Evolutionary conservation across 2,888 invertebrate species (phyloP).

Genomic region (Mimas tiliae): DNA sequence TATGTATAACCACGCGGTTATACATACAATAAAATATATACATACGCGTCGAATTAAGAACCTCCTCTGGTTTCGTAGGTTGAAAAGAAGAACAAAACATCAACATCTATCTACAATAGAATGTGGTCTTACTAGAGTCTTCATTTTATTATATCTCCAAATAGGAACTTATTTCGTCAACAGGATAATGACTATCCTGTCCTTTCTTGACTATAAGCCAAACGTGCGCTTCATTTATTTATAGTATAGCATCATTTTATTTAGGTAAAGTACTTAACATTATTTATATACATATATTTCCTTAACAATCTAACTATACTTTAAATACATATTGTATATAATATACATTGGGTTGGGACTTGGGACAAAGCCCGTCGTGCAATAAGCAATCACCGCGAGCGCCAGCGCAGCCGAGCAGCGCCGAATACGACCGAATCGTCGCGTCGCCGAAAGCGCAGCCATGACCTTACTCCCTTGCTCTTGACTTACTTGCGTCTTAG

Average conservation of each 20-base stretch:
- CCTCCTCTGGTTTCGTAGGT: too few species aligned
- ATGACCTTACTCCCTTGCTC: slow-evolving; percentile 75
- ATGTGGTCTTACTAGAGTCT: too few species aligned
- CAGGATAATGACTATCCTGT: too few species aligned
- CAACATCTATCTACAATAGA: too few species aligned
- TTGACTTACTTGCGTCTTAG: slow-evolving; percentile 57
- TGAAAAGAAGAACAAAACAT: too few species aligned
- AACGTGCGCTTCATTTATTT: too few species aligned
- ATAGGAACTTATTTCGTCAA: too few species aligned
- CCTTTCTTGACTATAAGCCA: too few species aligned
- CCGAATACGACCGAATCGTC: slow-evolving; percentile 63
- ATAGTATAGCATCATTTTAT: background rate
- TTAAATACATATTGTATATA: slow-evolving; percentile 45
- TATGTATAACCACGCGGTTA: too few species aligned
- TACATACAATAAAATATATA: too few species aligned
- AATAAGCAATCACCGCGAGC: slow-evolving; percentile 61
- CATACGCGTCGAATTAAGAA: too few species aligned
- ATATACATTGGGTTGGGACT: slow-evolving; percentile 35
- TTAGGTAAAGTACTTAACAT: background rate
- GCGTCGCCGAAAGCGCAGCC: slow-evolving; percentile 66
- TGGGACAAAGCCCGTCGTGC: slow-evolving; percentile 34
- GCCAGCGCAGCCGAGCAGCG: slow-evolving; percentile 49
- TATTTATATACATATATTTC: background rate
- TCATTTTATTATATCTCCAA: too few species aligned
- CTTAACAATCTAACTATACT: slow-evolving; percentile 27